Base-by-base conservation (phyloP, 2,888 invertebrate species). In the Diogma glabrata region DNA sequence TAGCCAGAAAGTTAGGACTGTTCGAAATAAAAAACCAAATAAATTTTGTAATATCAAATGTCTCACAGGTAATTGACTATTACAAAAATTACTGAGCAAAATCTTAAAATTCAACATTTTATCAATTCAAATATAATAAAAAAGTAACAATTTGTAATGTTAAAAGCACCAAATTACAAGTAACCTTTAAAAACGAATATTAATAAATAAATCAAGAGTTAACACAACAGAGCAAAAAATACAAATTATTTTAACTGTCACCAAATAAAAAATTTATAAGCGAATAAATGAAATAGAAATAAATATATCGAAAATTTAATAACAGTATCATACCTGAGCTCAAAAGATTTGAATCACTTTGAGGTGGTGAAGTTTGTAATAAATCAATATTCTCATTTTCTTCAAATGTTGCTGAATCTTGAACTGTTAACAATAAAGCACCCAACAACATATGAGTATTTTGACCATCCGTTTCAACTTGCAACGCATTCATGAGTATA, bases 391-490 rank as follows among this genome's bases (percentile, higher is more conserved):
- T 75, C 60, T 87, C 79, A 45, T 77, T 74, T 64, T 81, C 82
- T 68, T 89, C 88, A 62, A 79, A 82, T 43, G 80, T 75, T 1
- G 87, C 84, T 8, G 86, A 80, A 66, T 89, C 88, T 66, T 87
- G 85, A 4, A 89, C 86, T 57, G 83, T 79, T 48, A 87, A 70
- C 62, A 87, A 73, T 43, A 89, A 71, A 7, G 87, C 87, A 46
- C 88, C 88, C 30, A 93, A 71, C 28, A 92, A 70, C 83, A 91
- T 87, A 63, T 92, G 91, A 3, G 89, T 85, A 67, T 93, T 93
- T 57, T 81, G 78, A 1, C 89, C 79, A 71, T 93, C 92, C 0
- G 79, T 78, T 69, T 93, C 92, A 45, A 84, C 84, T 71, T 87
- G 83, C 19, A 93, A 71, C 3, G 90, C 87, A 64, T 83, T 85